These are phyloP conservation scores for Ardeotis arabs DNA, from an alignment of 2,113 vertebrate species.

Conservation along the genomic window DNA sequence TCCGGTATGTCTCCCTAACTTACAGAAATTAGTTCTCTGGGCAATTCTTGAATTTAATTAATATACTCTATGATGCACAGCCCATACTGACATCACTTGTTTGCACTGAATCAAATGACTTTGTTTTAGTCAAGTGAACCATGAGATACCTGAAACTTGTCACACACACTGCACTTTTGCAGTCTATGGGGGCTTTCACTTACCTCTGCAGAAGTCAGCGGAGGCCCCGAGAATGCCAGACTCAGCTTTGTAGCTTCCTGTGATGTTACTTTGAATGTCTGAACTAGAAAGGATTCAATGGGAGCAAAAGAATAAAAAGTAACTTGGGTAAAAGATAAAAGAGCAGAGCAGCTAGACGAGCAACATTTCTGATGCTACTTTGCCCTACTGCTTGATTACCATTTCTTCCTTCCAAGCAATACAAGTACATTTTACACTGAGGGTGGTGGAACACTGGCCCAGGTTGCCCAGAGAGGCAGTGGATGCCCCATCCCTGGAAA, in stretches of 20 bases:
- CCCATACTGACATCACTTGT: background rate
- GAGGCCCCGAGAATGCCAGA: conserved; percentile 81
- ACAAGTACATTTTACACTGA: background rate
- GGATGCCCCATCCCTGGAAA: too few species aligned
- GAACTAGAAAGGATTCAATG: conserved; percentile 61
- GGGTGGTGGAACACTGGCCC: too few species aligned
- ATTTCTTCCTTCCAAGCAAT: background rate
- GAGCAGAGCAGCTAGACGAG: background rate
- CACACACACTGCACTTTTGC: background rate
- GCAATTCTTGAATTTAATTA: background rate
- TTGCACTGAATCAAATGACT: background rate
- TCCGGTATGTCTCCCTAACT: background rate
- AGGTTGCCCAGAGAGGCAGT: too few species aligned
- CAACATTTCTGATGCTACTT: background rate
- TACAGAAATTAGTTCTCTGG: background rate
- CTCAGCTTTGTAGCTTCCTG: conserved; percentile 90
- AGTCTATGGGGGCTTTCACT: background rate
- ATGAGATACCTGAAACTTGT: background rate
- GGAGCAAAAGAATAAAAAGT: background rate
- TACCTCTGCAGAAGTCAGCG: conserved; percentile 82
- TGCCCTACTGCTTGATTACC: background rate
- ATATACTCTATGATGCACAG: background rate
- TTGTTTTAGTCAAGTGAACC: background rate
- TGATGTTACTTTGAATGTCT: conserved; percentile 80
- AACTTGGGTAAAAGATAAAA: background rate